These are phyloP conservation scores for Danio tinwini DNA, from an alignment of 2,797 vertebrate species.

Conservation along the genomic window DNA sequence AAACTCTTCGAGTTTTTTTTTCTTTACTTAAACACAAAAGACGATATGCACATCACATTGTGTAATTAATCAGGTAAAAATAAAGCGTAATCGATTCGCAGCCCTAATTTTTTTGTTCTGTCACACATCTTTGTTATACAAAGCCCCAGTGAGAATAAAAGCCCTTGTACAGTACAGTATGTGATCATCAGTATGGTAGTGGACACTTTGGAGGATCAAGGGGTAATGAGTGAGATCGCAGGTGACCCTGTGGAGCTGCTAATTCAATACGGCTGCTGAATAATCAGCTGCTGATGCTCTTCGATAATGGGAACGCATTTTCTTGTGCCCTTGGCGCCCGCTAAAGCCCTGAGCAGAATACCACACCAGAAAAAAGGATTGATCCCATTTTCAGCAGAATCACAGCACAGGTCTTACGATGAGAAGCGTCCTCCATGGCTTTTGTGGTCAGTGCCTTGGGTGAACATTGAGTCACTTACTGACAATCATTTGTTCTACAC, in stretches of 20 bases:
- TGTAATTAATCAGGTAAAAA: too few species aligned
- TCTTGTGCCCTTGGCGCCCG: conserved; percentile 34
- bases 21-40: too few species aligned
- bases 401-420: conserved; percentile 11
- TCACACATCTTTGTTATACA: not conserved
- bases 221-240: conserved; percentile 61
- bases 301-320: conserved; percentile 44
- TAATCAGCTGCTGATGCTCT: conserved; percentile 47
- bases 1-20: too few species aligned
- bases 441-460: conserved; percentile 11
- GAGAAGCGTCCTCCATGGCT: not conserved
- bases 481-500: not conserved
- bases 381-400: conserved; percentile 9
- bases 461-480: not conserved
- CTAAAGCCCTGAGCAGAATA: conserved; percentile 31
- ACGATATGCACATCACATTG: too few species aligned
- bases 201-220: conserved; percentile 33
- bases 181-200: conserved; percentile 44
- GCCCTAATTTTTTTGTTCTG: not conserved
- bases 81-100: not conserved
- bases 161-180: conserved; percentile 30
- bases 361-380: conserved; percentile 20
- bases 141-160: conserved; percentile 49
- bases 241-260: conserved; percentile 46
- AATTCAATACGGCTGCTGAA: conserved; percentile 48